Conservation (phyloP, 2,797 vertebrate genomes). For the Dryobates pubescens region DNA sequence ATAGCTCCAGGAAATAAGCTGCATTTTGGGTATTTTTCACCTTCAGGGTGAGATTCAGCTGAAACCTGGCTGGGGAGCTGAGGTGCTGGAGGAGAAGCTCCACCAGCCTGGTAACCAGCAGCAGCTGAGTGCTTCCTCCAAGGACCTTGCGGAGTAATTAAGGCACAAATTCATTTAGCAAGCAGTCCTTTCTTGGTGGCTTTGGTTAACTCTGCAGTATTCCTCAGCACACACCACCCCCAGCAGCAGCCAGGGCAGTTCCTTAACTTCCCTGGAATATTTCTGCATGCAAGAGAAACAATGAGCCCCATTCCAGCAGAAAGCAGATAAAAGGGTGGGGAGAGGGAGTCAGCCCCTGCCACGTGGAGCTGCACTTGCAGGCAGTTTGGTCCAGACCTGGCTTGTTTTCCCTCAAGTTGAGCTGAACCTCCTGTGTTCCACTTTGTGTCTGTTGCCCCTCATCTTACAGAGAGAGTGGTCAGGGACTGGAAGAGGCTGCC, state of each 20-base stretch:
- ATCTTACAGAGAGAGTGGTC: no score
- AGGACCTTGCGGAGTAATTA: rapidly evolving
- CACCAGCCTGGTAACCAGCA: background rate
- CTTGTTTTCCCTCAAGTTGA: background rate
- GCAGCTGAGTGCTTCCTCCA: background rate
- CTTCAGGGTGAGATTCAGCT: rapidly evolving
- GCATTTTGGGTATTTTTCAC: background rate
- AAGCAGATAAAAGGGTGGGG: rapidly evolving
- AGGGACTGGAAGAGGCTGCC: no score
- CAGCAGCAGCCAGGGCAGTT: background rate
- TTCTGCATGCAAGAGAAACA: background rate
- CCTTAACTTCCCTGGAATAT: background rate
- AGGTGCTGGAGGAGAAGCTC: background rate
- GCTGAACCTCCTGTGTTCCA: no score
- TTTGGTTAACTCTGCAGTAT: background rate
- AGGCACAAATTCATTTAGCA: background rate
- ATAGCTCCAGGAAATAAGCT: rapidly evolving
- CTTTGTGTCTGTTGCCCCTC: no score
- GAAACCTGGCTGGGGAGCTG: rapidly evolving
- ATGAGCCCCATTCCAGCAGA: background rate
- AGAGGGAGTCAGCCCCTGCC: rapidly evolving
- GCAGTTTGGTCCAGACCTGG: background rate
- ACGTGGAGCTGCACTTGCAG: background rate
- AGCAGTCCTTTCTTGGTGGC: background rate
- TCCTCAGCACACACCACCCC: background rate